Conservation (phyloP, 2,888 invertebrate species). For the Conchocele bisecta region DNA sequence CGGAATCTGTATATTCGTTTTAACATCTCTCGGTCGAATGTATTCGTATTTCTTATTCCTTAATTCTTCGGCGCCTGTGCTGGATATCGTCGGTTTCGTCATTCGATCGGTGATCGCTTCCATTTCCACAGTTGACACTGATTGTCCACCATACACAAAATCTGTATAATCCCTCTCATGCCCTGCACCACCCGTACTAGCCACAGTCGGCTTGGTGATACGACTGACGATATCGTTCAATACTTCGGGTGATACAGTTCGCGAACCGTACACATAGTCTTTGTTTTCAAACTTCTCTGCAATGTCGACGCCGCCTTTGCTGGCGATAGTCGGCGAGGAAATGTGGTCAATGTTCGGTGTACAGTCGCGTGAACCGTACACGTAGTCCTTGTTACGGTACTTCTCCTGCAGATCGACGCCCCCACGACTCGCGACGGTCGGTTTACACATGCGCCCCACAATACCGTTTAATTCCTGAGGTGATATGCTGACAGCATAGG, state of each 20-base stretch:
- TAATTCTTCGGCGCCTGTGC: conserved; percentile 63
- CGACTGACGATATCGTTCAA: conserved; percentile 66
- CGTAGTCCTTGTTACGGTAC: conserved; percentile 65
- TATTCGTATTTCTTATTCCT: conserved; percentile 68
- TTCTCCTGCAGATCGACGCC: conserved; percentile 66
- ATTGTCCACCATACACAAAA: conserved; percentile 68
- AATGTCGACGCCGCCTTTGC: conserved; percentile 65
- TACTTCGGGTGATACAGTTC: conserved; percentile 53
- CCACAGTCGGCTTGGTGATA: conserved; percentile 70
- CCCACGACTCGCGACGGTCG: conserved; percentile 69
- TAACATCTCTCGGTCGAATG: conserved; percentile 63
- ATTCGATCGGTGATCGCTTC: conserved; percentile 70
- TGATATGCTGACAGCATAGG: conserved; percentile 50
- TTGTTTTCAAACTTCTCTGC: conserved; percentile 67
- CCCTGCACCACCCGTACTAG: conserved; percentile 73
- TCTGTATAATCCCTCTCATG: conserved; percentile 69
- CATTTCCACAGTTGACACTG: conserved; percentile 62
- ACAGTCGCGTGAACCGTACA: conserved; percentile 63
- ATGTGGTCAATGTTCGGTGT: conserved; percentile 55
- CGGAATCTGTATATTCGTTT: conserved; percentile 73
- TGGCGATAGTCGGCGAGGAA: conserved; percentile 65
- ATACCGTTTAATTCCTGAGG: conserved; percentile 63
- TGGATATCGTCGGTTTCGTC: conserved; percentile 67
- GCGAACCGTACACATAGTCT: conserved; percentile 66
- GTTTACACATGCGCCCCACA: conserved; percentile 67